These are phyloP conservation scores for Mormyrus proboscirostris DNA, from an alignment of 2,797 vertebrate species.

Conservation along the genomic window DNA sequence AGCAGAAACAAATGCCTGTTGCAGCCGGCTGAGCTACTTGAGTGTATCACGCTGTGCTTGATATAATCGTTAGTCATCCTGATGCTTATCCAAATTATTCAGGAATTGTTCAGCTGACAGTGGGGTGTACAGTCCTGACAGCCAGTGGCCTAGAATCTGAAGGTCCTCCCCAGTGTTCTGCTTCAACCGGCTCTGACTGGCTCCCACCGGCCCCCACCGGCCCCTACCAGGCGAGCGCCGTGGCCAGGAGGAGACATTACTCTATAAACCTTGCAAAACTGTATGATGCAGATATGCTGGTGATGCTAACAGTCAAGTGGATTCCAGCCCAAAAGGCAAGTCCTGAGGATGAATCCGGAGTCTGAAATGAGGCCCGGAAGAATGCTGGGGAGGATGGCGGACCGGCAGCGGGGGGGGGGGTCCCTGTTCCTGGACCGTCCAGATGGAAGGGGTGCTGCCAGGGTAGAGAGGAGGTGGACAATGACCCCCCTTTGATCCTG, in stretches of 20 bases:
- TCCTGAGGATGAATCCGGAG: not conserved
- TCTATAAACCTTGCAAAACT: not conserved
- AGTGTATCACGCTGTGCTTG: not conserved
- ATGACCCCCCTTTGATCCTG: not conserved
- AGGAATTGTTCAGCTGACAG: not conserved
- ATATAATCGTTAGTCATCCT: constrained; percentile 7
- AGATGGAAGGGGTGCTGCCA: not conserved
- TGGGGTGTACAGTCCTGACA: not conserved
- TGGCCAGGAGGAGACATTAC: not conserved
- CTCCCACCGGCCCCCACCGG: not conserved
- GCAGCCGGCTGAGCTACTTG: not conserved
- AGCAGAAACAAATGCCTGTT: not conserved
- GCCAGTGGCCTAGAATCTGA: not conserved
- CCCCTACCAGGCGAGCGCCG: not conserved
- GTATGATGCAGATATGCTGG: not conserved
- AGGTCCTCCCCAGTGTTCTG: not conserved
- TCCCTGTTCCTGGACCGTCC: not conserved
- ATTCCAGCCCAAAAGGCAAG: not conserved
- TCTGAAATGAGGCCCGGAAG: not conserved
- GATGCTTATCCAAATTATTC: not conserved
- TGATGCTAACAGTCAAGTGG: not conserved
- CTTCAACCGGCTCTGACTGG: not conserved
- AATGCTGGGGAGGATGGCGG: not conserved
- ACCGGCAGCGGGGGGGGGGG: not conserved
- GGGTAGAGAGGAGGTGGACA: not conserved